A percentile compares a stretch with the other conserved stretches of the same genome.
Evolutionary conservation across 1,140 invertebrate genomes (phyloP).

Genomic region (Drosophila kikkawai): DNA sequence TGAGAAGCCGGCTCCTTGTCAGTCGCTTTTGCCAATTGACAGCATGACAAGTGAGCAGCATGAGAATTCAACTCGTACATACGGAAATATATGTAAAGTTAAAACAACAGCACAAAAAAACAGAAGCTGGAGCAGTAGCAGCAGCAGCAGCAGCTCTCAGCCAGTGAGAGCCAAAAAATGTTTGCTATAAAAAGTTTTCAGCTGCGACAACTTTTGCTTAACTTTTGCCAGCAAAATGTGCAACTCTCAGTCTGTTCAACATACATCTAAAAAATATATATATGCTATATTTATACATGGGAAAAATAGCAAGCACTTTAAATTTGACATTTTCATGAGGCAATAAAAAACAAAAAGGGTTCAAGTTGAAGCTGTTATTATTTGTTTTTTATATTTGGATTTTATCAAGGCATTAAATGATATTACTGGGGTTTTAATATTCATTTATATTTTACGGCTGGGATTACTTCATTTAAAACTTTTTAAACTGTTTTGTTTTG

Average conservation of each 20-base stretch:
- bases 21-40: slow-evolving; percentile 78
- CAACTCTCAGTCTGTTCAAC: slow-evolving; percentile 28
- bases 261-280: slow-evolving; percentile 13
- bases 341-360: neutral
- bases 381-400: neutral
- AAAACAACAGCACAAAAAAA: slow-evolving; percentile 43
- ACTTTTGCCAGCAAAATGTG: slow-evolving; percentile 69
- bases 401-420: neutral
- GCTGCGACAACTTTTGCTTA: slow-evolving; percentile 71
- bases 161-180: slow-evolving; percentile 55
- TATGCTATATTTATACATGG: slow-evolving; percentile 13
- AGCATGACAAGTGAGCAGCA: slow-evolving; percentile 82
- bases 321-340: neutral
- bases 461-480: no score
- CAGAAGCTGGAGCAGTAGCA: slow-evolving; percentile 18
- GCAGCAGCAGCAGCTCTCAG: slow-evolving; percentile 6
- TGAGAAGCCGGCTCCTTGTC: slow-evolving; percentile 53
- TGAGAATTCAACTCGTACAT: slow-evolving; percentile 77
- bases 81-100: slow-evolving; percentile 73
- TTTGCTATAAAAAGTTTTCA: slow-evolving; percentile 71
- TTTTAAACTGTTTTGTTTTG: neutral
- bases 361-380: neutral
- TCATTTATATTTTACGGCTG: neutral
- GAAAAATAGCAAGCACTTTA: slow-evolving; percentile 3
- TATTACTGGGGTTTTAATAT: neutral